Evolutionary conservation across 2,113 vertebrate species (phyloP), one percentile per base, ranked within the genome.

Genomic region (Apteryx mantelli): DNA sequence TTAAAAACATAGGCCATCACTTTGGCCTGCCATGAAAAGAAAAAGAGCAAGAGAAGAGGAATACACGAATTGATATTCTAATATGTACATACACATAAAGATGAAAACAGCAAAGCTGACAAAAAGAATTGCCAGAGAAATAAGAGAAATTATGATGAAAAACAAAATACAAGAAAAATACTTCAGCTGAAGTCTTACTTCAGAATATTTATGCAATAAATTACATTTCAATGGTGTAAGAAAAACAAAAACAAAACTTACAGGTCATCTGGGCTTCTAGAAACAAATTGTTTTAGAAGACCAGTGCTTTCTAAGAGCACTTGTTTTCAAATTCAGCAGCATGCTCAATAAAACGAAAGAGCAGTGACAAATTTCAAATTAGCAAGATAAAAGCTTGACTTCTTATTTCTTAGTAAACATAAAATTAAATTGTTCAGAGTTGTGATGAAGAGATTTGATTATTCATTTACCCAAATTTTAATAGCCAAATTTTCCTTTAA

Each of bases 231-330:
- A 91, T 42, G 46, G 53, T 1, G 7, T 6, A 44, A 17, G 13
- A 63, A 85, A 82, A 82, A 70, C 36, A 14, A 71, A 78, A 38
- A 1, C 19, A 30, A 71, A 93, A 89, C 30, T 74, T 81, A 75
- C 81, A 70, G 20, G 42, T 56, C 60, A 85, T 68, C 30, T 53
- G 56, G 42, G 65, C 44, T 86, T 32, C 66, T 65, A 82, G 69
- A 91, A 92, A 87, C 16, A 93, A 86, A 84, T 81, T 40, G 55
- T 89, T 86, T 92, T 69, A 69, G 32, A 92, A 93, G 52, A 78
- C 14, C 52, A 61, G 32, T 38, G 64, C 5, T 63, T 86, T 83
- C 64, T 75, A 75, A 91, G 50, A 94, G 32, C 6, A 58, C 24
- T 86, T 94, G 34, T 46, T 84, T 93, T 74, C 85, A 78, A 93